A percentile compares a stretch with the other conserved stretches of the same genome.
These are phyloP conservation scores for Stomatorhinus ivindoensis DNA, from an alignment of 2,113 vertebrate genomes.

Conservation along the genomic window DNA sequence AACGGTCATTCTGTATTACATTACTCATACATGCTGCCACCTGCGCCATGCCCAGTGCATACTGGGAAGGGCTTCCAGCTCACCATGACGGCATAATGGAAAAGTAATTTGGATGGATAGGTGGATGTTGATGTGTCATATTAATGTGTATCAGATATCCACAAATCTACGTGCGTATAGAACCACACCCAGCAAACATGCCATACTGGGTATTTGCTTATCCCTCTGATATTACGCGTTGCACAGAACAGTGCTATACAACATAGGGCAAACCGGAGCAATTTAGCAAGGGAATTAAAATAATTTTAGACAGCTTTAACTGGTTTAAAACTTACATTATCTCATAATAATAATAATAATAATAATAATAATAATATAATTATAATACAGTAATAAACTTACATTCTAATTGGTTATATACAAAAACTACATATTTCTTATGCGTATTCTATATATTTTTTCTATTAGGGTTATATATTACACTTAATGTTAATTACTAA, in stretches of 20 bases:
- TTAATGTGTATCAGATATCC: conserved; percentile 1
- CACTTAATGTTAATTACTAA: not conserved
- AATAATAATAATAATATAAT: not conserved
- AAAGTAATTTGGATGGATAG: not conserved
- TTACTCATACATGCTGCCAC: not conserved
- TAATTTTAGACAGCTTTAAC: not conserved
- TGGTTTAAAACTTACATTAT: not conserved
- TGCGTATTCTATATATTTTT: not conserved
- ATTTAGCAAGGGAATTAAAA: not conserved
- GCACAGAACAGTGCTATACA: not conserved
- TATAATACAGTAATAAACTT: not conserved
- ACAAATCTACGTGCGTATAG: not conserved
- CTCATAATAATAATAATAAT: not conserved
- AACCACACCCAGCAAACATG: not conserved
- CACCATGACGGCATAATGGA: not conserved
- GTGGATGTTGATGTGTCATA: not conserved
- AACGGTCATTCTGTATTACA: not conserved
- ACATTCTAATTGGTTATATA: not conserved
- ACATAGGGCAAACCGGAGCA: not conserved
- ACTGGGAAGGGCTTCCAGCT: not conserved
- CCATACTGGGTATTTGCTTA: not conserved
- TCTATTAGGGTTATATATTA: not conserved
- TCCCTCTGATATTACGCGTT: not conserved
- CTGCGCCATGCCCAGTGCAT: not conserved
- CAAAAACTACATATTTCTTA: not conserved